phyloP scores from a whole-genome alignment of 2,797 vertebrate species.

The Pangasius mekongensis region DNA sequence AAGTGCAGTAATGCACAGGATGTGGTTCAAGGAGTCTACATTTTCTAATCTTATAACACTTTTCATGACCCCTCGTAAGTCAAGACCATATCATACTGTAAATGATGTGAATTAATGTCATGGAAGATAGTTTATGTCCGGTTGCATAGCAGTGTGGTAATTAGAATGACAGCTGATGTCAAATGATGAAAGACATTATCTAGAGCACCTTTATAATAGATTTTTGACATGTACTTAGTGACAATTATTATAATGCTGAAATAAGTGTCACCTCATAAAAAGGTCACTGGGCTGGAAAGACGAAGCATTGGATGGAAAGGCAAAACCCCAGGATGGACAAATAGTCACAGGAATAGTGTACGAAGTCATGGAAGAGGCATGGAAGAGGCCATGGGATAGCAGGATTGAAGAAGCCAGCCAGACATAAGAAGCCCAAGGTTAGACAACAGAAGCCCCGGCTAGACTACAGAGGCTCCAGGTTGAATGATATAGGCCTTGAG shows the following conservation, averaged over 20 bases:
- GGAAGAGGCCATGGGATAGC: not conserved
- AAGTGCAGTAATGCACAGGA: not conserved
- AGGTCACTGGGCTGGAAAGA: not conserved
- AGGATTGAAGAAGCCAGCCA: not conserved
- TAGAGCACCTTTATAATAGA: not conserved
- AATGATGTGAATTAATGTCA: not conserved
- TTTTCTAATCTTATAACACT: not conserved
- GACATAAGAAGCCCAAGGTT: not conserved
- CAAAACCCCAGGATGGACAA: not conserved
- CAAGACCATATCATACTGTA: not conserved
- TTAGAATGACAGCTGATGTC: not conserved
- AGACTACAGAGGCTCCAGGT: not conserved
- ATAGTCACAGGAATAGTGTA: too few relatives aligned
- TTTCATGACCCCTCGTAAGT: not conserved
- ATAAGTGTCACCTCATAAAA: not conserved
- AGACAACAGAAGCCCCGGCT: not conserved
- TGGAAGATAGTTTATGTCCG: not conserved
- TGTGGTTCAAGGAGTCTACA: not conserved
- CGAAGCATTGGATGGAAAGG: not conserved
- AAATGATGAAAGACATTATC: not conserved
- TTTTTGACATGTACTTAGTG: not conserved
- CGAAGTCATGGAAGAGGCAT: too few relatives aligned
- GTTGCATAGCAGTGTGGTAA: not conserved
- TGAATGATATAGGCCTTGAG: not conserved
- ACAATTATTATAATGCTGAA: not conserved